A percentile compares a stretch with the other conserved stretches of the same genome.
phyloP scores from a whole-genome alignment of 2,888 invertebrate genomes.

The Euzetes globulus region DNA sequence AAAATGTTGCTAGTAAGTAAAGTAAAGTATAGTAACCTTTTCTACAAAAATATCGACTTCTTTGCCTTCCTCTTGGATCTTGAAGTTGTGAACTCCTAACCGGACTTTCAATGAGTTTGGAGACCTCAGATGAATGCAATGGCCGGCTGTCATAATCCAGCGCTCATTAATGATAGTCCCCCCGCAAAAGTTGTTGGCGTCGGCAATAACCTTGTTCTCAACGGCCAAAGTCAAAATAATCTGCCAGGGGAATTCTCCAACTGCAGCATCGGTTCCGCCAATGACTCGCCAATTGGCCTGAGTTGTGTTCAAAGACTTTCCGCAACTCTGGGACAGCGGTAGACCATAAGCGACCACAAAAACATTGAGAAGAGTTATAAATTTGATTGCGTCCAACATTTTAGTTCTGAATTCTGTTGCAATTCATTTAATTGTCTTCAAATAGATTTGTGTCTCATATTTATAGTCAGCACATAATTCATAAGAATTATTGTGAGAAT shows the following conservation, averaged over 20 bases:
- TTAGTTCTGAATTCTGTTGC: no score
- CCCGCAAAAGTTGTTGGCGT: neutral
- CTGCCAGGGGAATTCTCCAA: neutral
- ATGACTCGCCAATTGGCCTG: neutral
- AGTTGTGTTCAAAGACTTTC: neutral
- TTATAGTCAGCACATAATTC: no score
- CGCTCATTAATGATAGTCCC: slow-evolving; percentile 9
- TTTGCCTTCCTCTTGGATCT: neutral
- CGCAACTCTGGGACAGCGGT: neutral
- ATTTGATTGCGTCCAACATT: no score
- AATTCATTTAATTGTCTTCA: no score
- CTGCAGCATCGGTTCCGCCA: neutral
- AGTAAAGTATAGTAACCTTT: neutral
- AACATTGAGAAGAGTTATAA: no score
- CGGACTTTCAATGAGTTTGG: neutral
- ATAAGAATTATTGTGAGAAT: no score
- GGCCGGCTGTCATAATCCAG: neutral
- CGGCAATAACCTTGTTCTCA: neutral
- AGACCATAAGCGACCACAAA: no score
- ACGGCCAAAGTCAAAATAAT: neutral
- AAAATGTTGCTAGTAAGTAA: neutral
- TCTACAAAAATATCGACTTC: neutral
- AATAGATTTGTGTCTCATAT: no score
- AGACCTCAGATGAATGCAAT: neutral
- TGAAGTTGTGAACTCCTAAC: neutral